Percentiles rank a stretch among this genome's conserved stretches.
These are phyloP conservation scores for Eupithecia subfuscata DNA, from an alignment of 2,888 invertebrate genomes.

Conservation along the genomic window DNA sequence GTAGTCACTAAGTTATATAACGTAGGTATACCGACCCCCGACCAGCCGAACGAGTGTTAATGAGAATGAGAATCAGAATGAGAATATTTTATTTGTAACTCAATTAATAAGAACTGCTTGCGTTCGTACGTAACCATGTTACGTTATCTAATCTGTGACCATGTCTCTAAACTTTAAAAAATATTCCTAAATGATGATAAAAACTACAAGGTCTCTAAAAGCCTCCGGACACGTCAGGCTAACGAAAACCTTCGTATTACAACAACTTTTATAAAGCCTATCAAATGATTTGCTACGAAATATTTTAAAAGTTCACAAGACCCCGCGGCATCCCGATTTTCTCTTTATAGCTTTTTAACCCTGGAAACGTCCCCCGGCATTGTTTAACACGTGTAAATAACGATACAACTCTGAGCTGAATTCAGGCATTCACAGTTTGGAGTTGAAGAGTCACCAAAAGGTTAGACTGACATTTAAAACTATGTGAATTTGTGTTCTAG, in stretches of 20 bases:
- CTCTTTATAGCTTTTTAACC: not conserved
- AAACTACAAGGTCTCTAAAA: not conserved
- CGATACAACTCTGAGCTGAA: not conserved
- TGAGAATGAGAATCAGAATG: no score
- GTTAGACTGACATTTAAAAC: not conserved
- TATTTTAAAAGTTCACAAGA: not conserved
- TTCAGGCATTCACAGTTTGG: not conserved
- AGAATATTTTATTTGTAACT: no score
- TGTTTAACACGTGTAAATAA: conserved; percentile 5
- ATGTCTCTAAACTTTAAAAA: not conserved
- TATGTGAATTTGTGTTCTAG: not conserved
- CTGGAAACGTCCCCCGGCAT: not conserved
- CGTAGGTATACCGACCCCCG: no score
- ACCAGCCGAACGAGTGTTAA: no score
- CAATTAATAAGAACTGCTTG: no score
- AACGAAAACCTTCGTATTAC: not conserved
- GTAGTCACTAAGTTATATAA: no score
- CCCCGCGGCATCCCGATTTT: not conserved
- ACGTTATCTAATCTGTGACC: no score
- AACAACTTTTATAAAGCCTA: not conserved
- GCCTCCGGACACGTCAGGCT: not conserved
- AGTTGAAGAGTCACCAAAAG: not conserved
- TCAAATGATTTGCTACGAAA: not conserved
- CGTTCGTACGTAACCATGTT: no score
- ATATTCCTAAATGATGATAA: not conserved